phyloP scores from a whole-genome alignment of 2,797 vertebrate genomes.

The Acipenser oxyrinchus region DNA sequence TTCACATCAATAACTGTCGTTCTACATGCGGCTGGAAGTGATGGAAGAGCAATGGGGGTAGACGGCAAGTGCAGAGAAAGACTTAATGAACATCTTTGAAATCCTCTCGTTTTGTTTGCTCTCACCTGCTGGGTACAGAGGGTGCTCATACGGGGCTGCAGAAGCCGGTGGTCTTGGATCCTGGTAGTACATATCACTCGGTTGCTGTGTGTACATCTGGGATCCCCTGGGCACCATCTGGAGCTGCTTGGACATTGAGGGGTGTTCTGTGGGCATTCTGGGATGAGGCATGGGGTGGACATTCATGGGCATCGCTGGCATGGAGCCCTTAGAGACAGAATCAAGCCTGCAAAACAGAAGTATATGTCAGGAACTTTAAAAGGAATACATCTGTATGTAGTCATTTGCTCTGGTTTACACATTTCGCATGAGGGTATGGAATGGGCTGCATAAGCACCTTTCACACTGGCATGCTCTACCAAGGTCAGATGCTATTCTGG shows the following conservation, averaged over 20 bases:
- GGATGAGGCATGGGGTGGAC: slow-evolving; percentile 65
- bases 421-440: too few species aligned
- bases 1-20: too few species aligned
- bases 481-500: too few species aligned
- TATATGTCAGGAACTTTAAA: background rate
- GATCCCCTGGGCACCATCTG: slow-evolving; percentile 76
- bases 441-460: too few species aligned
- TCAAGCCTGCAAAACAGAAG: slow-evolving; percentile 64
- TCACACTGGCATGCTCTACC: too few species aligned
- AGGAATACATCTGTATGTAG: too few species aligned
- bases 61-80: too few species aligned
- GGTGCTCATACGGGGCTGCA: slow-evolving; percentile 75
- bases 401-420: too few species aligned
- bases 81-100: too few species aligned
- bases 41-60: too few species aligned
- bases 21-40: too few species aligned
- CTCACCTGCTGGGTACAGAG: slow-evolving; percentile 78
- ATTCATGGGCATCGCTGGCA: slow-evolving; percentile 69
- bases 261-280: slow-evolving; percentile 70
- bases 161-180: slow-evolving; percentile 73
- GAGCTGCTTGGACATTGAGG: slow-evolving; percentile 77
- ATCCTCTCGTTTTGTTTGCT: background rate
- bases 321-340: slow-evolving; percentile 60
- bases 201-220: slow-evolving; percentile 73
- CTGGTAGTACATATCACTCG: slow-evolving; percentile 79